phyloP scores from a whole-genome alignment of 2,888 invertebrate genomes.

The Hedychridium roseum region DNA sequence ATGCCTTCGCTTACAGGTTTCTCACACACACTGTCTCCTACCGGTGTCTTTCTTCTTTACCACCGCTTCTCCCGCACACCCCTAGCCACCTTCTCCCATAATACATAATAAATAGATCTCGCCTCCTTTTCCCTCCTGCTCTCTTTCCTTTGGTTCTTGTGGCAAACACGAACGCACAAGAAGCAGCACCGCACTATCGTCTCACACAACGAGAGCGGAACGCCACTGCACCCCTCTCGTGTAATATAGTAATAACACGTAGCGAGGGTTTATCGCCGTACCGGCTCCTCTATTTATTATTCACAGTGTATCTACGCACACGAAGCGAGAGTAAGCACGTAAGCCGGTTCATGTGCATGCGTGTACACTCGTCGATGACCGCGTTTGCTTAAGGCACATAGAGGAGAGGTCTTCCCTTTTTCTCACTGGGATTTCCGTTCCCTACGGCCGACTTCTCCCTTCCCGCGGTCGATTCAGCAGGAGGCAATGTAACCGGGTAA shows the following conservation, averaged over 20 bases:
- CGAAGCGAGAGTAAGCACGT: background rate
- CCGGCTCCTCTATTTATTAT: conserved; percentile 47
- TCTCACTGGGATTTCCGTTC: too few relatives aligned
- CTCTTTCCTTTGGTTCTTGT: conserved; percentile 10
- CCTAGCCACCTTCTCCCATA: background rate
- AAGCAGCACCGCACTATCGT: conserved; percentile 6
- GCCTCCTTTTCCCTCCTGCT: conserved; percentile 10
- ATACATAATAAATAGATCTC: conserved; percentile 4
- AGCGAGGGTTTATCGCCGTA: conserved; percentile 43
- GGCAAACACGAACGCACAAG: background rate
- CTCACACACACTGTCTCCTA: conserved; percentile 16
- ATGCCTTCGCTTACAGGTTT: background rate
- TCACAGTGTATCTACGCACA: conserved; percentile 37
- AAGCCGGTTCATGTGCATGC: background rate
- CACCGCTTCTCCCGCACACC: conserved; percentile 1
- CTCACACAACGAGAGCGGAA: conserved; percentile 10
- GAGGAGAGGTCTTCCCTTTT: too few relatives aligned
- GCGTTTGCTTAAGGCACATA: background rate
- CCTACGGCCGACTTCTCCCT: too few relatives aligned
- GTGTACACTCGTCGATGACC: background rate
- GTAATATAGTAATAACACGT: conserved; percentile 54
- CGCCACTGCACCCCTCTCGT: conserved; percentile 36
- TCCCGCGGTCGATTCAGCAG: too few relatives aligned
- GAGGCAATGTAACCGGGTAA: too few relatives aligned
- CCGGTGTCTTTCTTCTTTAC: background rate